phyloP scores from a whole-genome alignment of 2,113 vertebrate genomes.

The Silurus glanis region DNA sequence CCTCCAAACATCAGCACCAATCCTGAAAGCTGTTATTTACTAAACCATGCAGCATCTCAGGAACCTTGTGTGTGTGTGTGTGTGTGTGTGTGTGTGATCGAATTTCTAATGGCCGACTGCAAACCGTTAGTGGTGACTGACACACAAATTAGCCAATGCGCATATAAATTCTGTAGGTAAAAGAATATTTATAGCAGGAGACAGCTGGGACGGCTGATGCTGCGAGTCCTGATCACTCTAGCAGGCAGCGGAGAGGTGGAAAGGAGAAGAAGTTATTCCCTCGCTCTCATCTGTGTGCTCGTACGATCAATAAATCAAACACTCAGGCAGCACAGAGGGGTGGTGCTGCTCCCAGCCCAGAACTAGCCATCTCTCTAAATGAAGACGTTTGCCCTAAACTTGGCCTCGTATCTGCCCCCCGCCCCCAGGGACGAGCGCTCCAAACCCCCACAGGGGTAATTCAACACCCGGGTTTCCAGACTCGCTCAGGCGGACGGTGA shows the following conservation, averaged over 20 bases:
- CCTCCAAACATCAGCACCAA: background rate
- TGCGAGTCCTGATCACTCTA: background rate
- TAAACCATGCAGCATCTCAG: background rate
- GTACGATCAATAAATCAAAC: conserved; percentile 10
- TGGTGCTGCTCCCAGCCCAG: background rate
- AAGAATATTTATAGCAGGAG: background rate
- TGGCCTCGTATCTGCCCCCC: background rate
- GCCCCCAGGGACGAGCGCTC: conserved; percentile 20
- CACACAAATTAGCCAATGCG: conserved; percentile 8
- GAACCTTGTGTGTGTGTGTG: background rate
- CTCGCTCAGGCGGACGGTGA: conserved; percentile 12
- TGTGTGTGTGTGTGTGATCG: background rate
- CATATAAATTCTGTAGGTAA: background rate
- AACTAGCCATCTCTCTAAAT: background rate
- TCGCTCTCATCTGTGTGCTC: background rate
- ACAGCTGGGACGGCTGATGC: background rate
- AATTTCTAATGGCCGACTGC: conserved; percentile 6
- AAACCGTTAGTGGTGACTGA: background rate
- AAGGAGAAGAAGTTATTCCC: background rate
- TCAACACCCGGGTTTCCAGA: conserved; percentile 38
- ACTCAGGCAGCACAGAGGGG: background rate
- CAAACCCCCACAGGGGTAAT: conserved; percentile 17
- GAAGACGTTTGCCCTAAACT: conserved; percentile 29
- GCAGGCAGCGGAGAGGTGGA: background rate
- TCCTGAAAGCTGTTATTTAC: conserved; percentile 10